Evolutionary conservation across 2,113 vertebrate genomes (phyloP).

Genomic region (Psittacara wagleri): DNA sequence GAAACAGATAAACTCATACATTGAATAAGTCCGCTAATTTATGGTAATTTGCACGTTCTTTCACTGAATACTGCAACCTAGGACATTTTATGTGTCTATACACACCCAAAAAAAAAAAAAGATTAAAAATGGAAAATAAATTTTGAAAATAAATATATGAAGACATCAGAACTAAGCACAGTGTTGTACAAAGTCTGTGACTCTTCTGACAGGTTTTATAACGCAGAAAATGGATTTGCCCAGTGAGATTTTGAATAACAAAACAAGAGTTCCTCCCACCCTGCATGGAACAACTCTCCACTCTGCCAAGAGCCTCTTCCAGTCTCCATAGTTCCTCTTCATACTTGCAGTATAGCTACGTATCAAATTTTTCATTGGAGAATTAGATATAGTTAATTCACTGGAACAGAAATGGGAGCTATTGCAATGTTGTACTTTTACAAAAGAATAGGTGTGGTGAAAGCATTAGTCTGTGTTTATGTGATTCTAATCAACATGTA

Average conservation of each 20-base stretch:
- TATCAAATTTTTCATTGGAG: neutral
- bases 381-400: neutral
- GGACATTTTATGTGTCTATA: neutral
- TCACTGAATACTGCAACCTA: neutral
- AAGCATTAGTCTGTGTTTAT: neutral
- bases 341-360: fast-evolving
- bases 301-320: neutral
- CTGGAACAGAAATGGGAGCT: neutral
- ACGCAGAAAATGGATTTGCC: neutral
- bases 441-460: neutral
- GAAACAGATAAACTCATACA: neutral
- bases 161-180: neutral
- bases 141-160: neutral
- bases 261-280: neutral
- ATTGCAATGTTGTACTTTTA: neutral
- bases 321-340: neutral
- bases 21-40: neutral
- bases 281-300: neutral
- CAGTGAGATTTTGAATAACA: neutral
- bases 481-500: neutral
- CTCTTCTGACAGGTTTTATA: neutral
- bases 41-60: neutral
- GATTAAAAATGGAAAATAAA: neutral
- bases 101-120: neutral
- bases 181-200: neutral